phyloP scores from a whole-genome alignment of 2,113 vertebrate species.

The Peucedramus taeniatus region DNA sequence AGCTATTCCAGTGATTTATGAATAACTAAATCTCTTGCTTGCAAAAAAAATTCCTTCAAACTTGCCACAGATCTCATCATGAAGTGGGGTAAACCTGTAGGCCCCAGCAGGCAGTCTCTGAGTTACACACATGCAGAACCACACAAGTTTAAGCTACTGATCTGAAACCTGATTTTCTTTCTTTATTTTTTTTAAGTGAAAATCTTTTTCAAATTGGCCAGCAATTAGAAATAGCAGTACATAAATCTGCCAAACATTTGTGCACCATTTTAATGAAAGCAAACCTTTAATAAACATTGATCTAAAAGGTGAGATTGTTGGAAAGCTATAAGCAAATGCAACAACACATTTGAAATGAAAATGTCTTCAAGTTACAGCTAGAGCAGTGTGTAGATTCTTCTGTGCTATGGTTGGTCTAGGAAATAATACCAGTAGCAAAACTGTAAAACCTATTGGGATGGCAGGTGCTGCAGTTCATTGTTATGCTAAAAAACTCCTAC shows the following conservation, averaged over 20 bases:
- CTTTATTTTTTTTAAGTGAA: neutral
- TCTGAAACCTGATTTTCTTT: neutral
- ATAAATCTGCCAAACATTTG: neutral
- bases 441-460: constrained; percentile 25
- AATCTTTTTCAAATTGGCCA: neutral
- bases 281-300: neutral
- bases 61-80: neutral
- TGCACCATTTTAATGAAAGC: neutral
- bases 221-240: neutral
- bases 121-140: neutral
- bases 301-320: neutral
- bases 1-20: neutral
- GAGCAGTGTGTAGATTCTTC: neutral
- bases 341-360: neutral
- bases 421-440: constrained; percentile 1
- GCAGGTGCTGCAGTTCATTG: constrained; percentile 56
- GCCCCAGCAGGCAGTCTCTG: neutral
- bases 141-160: neutral
- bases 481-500: constrained; percentile 52
- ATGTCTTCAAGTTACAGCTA: neutral
- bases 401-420: neutral
- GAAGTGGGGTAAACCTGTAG: neutral
- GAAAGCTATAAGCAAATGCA: neutral
- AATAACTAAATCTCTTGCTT: neutral
- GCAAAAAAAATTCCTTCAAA: neutral